Conservation (phyloP, 2,797 vertebrate genomes). For the Chaetophractus vellerosus region DNA sequence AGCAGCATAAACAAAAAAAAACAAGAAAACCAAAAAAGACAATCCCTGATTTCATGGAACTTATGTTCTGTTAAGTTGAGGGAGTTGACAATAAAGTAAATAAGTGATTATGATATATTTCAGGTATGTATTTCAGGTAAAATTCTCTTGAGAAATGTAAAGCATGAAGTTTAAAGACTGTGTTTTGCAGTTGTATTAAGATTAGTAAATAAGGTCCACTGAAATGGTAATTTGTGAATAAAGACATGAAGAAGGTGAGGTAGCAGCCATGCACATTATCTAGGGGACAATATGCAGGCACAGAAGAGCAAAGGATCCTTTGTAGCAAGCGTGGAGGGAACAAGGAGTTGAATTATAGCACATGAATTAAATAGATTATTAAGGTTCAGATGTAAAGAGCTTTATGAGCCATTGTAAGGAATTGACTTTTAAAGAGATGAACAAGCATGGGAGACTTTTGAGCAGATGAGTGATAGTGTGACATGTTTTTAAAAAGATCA, state of each 20-base stretch:
- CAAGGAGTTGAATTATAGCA: no score
- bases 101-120: not conserved
- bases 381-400: not conserved
- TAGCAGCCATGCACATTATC: not conserved
- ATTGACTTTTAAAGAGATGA: conserved; percentile 65
- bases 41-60: not conserved
- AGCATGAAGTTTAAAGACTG: not conserved
- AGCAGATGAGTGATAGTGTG: not conserved
- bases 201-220: not conserved
- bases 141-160: not conserved
- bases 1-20: not conserved
- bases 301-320: not conserved
- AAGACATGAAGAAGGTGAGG: not conserved
- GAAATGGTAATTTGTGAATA: not conserved
- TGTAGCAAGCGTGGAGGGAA: not conserved
- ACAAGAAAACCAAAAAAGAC: not conserved
- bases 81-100: not conserved
- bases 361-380: not conserved
- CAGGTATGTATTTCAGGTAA: not conserved
- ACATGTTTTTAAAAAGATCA: conserved; percentile 8
- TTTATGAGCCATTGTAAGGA: not conserved
- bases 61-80: not conserved
- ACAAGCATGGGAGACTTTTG: not conserved
- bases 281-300: not conserved
- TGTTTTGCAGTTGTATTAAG: not conserved